Evolutionary conservation across 2,888 invertebrate species (phyloP), one percentile per base, ranked within the genome.

Genomic region (Lordiphosa andalusiaca): DNA sequence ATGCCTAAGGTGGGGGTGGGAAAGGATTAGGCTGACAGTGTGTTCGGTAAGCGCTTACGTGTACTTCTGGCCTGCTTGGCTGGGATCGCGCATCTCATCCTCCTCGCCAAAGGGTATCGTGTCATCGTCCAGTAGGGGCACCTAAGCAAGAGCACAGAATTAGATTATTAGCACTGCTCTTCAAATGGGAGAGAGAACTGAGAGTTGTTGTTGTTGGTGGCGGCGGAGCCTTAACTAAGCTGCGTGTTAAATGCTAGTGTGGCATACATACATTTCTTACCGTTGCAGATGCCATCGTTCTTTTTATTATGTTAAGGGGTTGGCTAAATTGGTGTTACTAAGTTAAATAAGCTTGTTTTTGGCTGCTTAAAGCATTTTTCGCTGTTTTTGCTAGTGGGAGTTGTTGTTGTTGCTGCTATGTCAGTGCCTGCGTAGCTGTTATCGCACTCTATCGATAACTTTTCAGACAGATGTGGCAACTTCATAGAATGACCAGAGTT

Each of bases 91-190:
- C 77, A 87, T 85, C 57, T 92, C 92, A 81, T 95, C 95, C 88
- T 96, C 96, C 69, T 96, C 96, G 0, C 96, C 96, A 83, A 96
- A 96, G 41, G 94, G 95, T 71, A 96, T 91, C 25, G 95, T 95
- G 90, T 96, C 96, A 86, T 96, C 95, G 78, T 95, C 95, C 85
- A 96, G 92, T 81, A 96, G 91, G 87, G 97, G 94, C 91, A 95
- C 94, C 96, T 96, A 91, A 53, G 91, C 92, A 90, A 91, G 90
- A 48, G 12, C 42, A 54, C 46, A 54, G 41, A 36, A 10, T 21
- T 38, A 35, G 23, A 48, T 66, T 55, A 61, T 66, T 55, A 61
- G 16, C 52, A 55, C 19, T 51, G 37, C 23, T 12, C 2, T 25
- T 42, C 23, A 7, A 1, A 4, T 4, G 42, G 6, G 10, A 23